Evolutionary conservation across 2,113 vertebrate genomes (phyloP), one percentile per base, ranked within the genome.

Genomic region (Thryonomys swinderianus): DNA sequence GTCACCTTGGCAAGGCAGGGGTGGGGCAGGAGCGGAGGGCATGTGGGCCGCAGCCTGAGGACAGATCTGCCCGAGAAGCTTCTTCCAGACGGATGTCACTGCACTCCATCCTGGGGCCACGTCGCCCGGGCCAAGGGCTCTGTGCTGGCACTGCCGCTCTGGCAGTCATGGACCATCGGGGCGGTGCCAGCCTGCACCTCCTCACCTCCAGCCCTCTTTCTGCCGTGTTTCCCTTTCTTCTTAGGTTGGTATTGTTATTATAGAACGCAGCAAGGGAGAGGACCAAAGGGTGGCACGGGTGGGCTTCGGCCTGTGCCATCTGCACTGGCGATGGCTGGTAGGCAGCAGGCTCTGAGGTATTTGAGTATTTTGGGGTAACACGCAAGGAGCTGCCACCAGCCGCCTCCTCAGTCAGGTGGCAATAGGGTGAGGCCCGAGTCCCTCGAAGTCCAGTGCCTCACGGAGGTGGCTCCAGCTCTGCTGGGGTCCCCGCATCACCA

Each of bases 31-130:
- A 11, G 13, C 30, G 0, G 16, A 11, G n/a, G 0, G 5, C 5
- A 32, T 13, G 18, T 23, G 0, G 51, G 45, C n/a, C 5, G 0
- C 0, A 45, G 25, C 27, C 62, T 2, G 45, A 27, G 78, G 13
- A 45, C 88, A 53, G 11, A 37, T 13, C 27, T 0, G 0, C 17
- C 30, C 2, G 7, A 0, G 1, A 5, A 2, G 13, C 20, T 21
- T 45, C 13, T 20, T n/a, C 0, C 32, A 14, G 82, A 42, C 25
- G 17, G 82, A 66, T n/a, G n/a, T n/a, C n/a, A n/a, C n/a, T n/a
- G n/a, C n/a, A n/a, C n/a, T n/a, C n/a, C n/a, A n/a, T n/a, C n/a
- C n/a, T n/a, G n/a, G n/a, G n/a, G n/a, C n/a, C n/a, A n/a, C n/a
- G n/a, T n/a, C n/a, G n/a, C n/a, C 32, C 5, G 11, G 0, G 30